Evolutionary conservation across 2,888 invertebrate genomes (phyloP), one percentile per base, ranked within the genome.

Genomic region (Slavum lentiscoides): DNA sequence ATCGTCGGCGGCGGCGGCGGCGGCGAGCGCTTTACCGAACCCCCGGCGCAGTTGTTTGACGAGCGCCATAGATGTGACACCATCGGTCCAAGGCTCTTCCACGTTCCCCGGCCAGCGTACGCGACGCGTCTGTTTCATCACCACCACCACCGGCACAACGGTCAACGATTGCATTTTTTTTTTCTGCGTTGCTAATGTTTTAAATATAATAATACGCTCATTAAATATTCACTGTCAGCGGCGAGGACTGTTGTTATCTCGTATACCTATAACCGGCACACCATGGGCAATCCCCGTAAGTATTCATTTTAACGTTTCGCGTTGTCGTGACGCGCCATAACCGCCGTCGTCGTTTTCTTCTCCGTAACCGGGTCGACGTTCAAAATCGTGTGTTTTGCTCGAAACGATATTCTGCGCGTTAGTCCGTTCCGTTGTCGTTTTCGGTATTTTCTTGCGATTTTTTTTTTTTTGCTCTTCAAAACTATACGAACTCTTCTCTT

Each of bases 261-360:
- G 37, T 55, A 2, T 55, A 64, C 53, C 55, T 53, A 39, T 64
- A 37, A 53, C 55, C 53, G 21, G 37, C 55, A 23, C 37, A 62
- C 62, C 64, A 80, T 80, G 80, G 80, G 80, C 70, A 80, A 80
- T 43, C 39, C 80, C 64, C 23, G 80, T 80, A 72, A 80, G 80
- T 80, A 64, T 64, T 58, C 70, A 66, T 80, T 80, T 80, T 80
- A 62, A 66, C 43, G 19, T 59, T 49, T 6, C 19, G 4, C 55
- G 19, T 55, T 19, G 3, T 19, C 19, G 19, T 19, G 55, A 7
- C 19, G 4, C 5, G n/a, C n/a, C n/a, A n/a, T n/a, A n/a, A n/a
- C n/a, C n/a, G n/a, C n/a, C n/a, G n/a, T n/a, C n/a, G n/a, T n/a
- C n/a, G 55, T 55, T 1, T 19, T 6, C 19, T 7, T 4, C 6